A percentile compares a stretch with the other conserved stretches of the same genome.
Conservation (phyloP, 2,797 vertebrate genomes). For the Gila robusta region DNA sequence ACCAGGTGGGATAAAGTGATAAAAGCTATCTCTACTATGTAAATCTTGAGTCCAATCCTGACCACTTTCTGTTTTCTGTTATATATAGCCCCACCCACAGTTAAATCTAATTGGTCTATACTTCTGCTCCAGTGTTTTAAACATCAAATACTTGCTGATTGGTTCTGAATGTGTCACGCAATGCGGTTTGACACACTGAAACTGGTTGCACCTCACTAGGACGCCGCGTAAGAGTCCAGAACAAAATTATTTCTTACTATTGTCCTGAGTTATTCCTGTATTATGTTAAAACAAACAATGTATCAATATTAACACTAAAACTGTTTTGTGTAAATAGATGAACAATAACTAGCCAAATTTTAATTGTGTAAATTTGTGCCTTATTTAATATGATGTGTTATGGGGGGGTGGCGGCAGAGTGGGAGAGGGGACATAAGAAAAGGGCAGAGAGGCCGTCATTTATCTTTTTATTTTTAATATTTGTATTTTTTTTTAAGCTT, state of each 20-base stretch:
- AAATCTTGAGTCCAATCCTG: not conserved
- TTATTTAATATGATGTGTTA: slow-evolving; percentile 87
- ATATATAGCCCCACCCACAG: not conserved
- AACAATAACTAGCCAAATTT: slow-evolving; percentile 88
- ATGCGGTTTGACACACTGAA: not conserved
- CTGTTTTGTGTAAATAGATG: slow-evolving; percentile 86
- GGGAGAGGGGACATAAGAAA: slow-evolving; percentile 70
- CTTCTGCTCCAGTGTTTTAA: not conserved
- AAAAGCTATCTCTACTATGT: not conserved
- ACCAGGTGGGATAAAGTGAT: not conserved
- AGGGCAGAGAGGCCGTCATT: slow-evolving; percentile 75
- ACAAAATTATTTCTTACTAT: slow-evolving; percentile 35
- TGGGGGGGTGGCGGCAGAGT: slow-evolving; percentile 65
- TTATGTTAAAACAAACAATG: slow-evolving; percentile 50
- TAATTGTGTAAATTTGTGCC: slow-evolving; percentile 89
- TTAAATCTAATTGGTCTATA: not conserved
- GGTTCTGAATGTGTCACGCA: not conserved
- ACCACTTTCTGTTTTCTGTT: not conserved
- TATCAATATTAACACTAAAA: slow-evolving; percentile 81
- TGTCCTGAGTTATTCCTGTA: slow-evolving; percentile 55
- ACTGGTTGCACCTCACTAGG: not conserved
- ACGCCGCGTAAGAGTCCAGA: not conserved
- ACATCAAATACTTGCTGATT: not conserved
- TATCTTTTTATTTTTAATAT: slow-evolving; percentile 74
- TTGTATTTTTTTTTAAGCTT: slow-evolving; percentile 62